Evolutionary conservation across 2,888 invertebrate genomes (phyloP), one percentile per base, ranked within the genome.

Genomic region (Caenorhabditis panamensis): DNA sequence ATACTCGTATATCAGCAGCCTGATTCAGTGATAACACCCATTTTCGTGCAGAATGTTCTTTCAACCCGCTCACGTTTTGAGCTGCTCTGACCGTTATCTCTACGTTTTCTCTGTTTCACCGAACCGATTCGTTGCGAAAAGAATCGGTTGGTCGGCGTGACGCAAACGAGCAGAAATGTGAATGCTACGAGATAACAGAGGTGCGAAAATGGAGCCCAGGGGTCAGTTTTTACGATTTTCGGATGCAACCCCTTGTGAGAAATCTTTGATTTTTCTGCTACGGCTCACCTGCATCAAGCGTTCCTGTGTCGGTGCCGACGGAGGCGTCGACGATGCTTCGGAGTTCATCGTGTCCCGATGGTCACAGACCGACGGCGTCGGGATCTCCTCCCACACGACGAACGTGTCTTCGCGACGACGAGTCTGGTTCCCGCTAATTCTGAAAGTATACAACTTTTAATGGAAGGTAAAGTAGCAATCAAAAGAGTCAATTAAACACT

Each of bases 261-360:
- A 31, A 63, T 28, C 31, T 63, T 63, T 59, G 41, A 59, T 59
- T 59, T 22, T 1, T 59, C 59, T 11, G 37, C 20, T 18, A 26
- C 28, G 56, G n/a, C 76, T 51, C 16, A 59, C 86, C 83, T 86
- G 86, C 72, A 86, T 79, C 24, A 86, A 64, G 26, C 83, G 61
- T 31, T 86, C 86, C 68, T 86, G 84, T n/a, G 84, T 83, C 0
- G 84, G 84, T 2, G 80, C 75, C 62, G 73, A 67, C 41, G 69
- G 64, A 6, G 82, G 81, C 16, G 68, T 71, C 56, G 80, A 66
- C n/a, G 68, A 62, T 5, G 59, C 59, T 18, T 71, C 76, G 51
- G 76, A 72, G 22, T 69, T 61, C 58, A 81, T 76, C 37, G 79
- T 82, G 66, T 81, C 82, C 8, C 82, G 79, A 37, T 83, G 82